Evolutionary conservation across 1,140 invertebrate species (phyloP).

Genomic region (Homarus americanus): DNA sequence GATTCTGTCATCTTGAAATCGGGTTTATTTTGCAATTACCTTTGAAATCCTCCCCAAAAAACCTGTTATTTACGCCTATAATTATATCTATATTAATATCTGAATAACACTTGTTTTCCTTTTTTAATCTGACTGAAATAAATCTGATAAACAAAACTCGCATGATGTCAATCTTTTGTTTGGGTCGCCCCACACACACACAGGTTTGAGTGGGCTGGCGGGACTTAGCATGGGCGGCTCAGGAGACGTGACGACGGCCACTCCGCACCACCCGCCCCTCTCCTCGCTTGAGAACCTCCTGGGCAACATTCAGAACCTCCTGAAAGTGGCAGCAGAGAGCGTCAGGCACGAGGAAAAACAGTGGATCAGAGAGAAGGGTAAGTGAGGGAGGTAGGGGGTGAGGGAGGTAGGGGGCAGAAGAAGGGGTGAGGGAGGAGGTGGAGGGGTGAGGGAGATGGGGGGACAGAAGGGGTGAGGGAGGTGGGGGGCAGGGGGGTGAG

Average conservation of each 20-base stretch:
- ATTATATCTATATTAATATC: too few species aligned
- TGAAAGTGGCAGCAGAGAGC: constrained; percentile 97
- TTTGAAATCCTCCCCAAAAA: too few species aligned
- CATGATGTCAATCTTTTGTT: too few species aligned
- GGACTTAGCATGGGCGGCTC: constrained; percentile 65
- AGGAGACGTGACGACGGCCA: constrained; percentile 47
- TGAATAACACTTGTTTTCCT: too few species aligned
- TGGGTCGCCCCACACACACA: too few species aligned
- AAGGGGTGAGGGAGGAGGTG: background rate
- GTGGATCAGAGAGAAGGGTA: constrained; percentile 97
- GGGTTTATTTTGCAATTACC: too few species aligned
- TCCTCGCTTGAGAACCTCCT: constrained; percentile 94
- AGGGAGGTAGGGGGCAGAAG: background rate
- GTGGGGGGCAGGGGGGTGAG: background rate
- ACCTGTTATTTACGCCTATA: too few species aligned
- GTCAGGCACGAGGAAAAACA: constrained; percentile 95
- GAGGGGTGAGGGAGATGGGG: background rate
- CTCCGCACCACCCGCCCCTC: constrained; percentile 77
- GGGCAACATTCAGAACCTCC: constrained; percentile 95
- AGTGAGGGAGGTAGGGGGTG: constrained; percentile 59
- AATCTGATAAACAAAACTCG: too few species aligned
- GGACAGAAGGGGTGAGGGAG: too few species aligned
- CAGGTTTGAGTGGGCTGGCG: constrained; percentile 64
- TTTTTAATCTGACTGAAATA: too few species aligned
- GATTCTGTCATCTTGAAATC: too few species aligned